Conservation (phyloP, 2,797 vertebrate genomes). For the Schizothorax lantsangensis region DNA sequence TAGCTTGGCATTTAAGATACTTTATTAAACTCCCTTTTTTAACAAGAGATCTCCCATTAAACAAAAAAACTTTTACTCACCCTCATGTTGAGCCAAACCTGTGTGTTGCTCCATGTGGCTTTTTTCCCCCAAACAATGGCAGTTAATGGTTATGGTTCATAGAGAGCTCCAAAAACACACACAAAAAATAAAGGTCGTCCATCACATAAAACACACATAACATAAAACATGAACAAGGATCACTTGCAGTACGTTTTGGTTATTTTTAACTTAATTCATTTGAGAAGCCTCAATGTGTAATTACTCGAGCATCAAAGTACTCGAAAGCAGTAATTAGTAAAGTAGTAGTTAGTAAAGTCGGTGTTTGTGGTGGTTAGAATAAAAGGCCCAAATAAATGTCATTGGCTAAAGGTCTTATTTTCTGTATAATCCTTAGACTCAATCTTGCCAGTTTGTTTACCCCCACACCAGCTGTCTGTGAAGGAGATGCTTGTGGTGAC, state of each 20-base stretch:
- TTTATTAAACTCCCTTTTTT: not conserved
- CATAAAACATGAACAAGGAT: not conserved
- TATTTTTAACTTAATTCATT: not conserved
- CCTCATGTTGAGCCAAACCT: not conserved
- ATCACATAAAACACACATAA: not conserved
- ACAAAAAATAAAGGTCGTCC: not conserved
- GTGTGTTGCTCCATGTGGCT: too few species aligned
- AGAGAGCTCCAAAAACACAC: not conserved
- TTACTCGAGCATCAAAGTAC: too few species aligned
- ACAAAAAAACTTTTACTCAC: not conserved
- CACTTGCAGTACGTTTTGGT: too few species aligned
- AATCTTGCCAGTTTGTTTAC: slow-evolving; percentile 80
- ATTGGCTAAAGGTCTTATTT: slow-evolving; percentile 4
- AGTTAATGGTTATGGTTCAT: not conserved
- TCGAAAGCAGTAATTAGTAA: not conserved
- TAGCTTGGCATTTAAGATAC: not conserved
- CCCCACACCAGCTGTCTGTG: slow-evolving; percentile 76
- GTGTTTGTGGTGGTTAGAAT: not conserved
- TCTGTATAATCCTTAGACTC: slow-evolving; percentile 61
- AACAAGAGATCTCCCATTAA: not conserved
- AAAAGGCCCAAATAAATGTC: not conserved
- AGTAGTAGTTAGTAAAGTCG: not conserved
- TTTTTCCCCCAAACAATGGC: too few species aligned
- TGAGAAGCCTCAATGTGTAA: not conserved
- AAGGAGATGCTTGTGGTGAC: slow-evolving; percentile 72